Percentiles rank a stretch among this genome's conserved stretches.
Evolutionary conservation across 2,888 invertebrate genomes (phyloP).

Genomic region (Meteorus colon): DNA sequence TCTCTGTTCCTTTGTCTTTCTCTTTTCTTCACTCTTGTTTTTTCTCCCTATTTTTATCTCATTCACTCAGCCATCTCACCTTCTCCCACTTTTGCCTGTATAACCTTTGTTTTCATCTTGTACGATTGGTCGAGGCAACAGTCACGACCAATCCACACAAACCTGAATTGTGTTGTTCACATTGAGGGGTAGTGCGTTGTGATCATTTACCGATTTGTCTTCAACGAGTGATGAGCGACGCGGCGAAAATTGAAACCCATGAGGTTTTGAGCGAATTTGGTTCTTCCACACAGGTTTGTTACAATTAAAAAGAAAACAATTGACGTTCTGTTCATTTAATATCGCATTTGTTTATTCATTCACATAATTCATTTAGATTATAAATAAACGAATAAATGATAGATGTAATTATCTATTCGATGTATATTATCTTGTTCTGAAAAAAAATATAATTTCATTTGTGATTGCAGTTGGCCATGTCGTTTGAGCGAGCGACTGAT

Average conservation of each 20-base stretch:
- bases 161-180: too few species aligned
- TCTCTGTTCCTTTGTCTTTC: not conserved
- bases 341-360: slow-evolving; percentile 5
- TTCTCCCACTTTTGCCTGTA: not conserved
- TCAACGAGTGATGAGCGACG: slow-evolving; percentile 14
- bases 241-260: not conserved
- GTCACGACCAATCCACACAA: not conserved
- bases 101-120: not conserved
- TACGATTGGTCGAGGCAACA: not conserved
- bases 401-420: not conserved
- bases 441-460: slow-evolving; percentile 14
- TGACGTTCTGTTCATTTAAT: not conserved
- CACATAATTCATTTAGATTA: slow-evolving; percentile 2
- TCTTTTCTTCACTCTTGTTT: not conserved
- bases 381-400: not conserved
- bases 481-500: slow-evolving; percentile 55
- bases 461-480: slow-evolving; percentile 56
- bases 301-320: slow-evolving; percentile 16
- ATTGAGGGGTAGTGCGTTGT: not conserved
- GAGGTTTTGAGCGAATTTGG: not conserved
- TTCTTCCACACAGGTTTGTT: slow-evolving; percentile 20
- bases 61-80: not conserved
- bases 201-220: slow-evolving; percentile 6
- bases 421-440: not conserved
- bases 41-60: too few species aligned